Conservation (phyloP, 1,140 invertebrate species). For the Polypedilum pembai region DNA sequence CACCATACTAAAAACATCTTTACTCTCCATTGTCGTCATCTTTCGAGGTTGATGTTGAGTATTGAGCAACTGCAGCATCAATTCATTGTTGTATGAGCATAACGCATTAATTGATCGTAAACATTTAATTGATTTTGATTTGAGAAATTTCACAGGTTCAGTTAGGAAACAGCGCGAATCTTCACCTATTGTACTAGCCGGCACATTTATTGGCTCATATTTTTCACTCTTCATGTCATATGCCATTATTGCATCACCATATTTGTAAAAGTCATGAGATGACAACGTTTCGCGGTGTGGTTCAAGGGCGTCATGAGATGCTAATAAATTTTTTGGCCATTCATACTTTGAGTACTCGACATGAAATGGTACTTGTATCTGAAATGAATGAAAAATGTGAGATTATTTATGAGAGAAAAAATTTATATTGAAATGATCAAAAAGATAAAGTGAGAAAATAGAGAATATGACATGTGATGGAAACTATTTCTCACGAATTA, state of each 20-base stretch:
- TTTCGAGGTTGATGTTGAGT: not conserved
- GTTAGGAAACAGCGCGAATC: not conserved
- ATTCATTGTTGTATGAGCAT: not conserved
- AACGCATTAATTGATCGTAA: not conserved
- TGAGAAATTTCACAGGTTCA: not conserved
- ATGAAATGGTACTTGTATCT: not conserved
- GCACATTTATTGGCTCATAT: not conserved
- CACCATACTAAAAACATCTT: not conserved
- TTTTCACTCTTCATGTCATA: not conserved
- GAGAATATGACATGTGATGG: not conserved
- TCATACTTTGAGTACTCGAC: not conserved
- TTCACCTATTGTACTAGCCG: not conserved
- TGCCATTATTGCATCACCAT: not conserved
- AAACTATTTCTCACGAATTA: too few species aligned
- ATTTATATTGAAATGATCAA: not conserved
- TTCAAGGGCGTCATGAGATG: not conserved
- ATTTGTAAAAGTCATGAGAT: slow-evolving; percentile 1
- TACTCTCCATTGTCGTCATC: not conserved
- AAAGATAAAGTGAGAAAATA: not conserved
- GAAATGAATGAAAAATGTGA: not conserved
- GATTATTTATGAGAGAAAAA: not conserved
- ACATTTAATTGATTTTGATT: slow-evolving; percentile 16
- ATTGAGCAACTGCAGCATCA: not conserved
- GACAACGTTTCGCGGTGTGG: not conserved
- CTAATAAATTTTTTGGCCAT: not conserved